phyloP scores from a whole-genome alignment of 2,113 vertebrate species.

The Nesogale talazaci region DNA sequence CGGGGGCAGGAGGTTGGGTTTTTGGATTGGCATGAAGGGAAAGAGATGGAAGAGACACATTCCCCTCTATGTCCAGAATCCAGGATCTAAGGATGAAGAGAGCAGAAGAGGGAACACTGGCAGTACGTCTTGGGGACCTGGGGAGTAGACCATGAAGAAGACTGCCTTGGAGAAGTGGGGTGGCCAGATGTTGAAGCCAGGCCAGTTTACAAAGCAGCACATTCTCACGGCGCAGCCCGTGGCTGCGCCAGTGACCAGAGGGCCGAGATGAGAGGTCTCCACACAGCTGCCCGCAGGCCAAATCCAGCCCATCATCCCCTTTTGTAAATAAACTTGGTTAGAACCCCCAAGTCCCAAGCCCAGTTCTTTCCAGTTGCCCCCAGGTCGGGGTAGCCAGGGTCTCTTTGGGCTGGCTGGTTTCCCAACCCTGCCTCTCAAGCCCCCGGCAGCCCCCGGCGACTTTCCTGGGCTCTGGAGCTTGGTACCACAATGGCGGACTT shows the following conservation, averaged over 20 bases:
- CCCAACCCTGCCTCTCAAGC: neutral
- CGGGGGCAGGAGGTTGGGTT: too few relatives aligned
- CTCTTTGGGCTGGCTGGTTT: neutral
- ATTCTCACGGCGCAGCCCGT: too few relatives aligned
- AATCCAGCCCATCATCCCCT: neutral
- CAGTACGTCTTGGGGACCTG: neutral
- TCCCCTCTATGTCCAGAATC: neutral
- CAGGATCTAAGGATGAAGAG: neutral
- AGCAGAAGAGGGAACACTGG: neutral
- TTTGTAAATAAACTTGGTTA: constrained; percentile 1
- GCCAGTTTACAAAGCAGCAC: fast-evolving
- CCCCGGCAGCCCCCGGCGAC: neutral
- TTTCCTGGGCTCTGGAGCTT: neutral
- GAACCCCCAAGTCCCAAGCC: neutral
- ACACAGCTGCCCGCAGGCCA: neutral
- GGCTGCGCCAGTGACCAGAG: too few relatives aligned
- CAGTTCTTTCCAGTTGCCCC: neutral
- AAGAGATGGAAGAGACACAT: neutral
- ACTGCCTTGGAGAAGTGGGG: neutral
- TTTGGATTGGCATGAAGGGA: neutral
- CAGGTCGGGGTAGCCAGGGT: neutral
- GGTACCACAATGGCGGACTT: neutral
- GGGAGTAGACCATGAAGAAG: neutral
- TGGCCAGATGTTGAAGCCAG: neutral
- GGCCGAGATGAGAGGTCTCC: neutral